Evolutionary conservation across 2,113 vertebrate species (phyloP), one percentile per base, ranked within the genome.

Genomic region (Tachycineta bicolor): DNA sequence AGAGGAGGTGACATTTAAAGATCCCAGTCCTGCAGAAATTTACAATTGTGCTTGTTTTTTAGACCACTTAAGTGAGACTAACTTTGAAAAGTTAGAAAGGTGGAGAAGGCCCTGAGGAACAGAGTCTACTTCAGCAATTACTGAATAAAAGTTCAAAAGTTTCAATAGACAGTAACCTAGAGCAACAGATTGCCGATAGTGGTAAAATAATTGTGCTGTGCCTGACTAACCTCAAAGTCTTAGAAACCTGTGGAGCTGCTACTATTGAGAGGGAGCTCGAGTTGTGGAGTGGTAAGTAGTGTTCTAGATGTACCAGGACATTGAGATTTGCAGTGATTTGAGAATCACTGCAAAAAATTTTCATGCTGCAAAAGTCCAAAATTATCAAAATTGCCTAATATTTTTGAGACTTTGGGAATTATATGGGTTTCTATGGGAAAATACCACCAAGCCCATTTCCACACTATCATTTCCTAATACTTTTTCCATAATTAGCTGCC

Each of bases 1-100:
- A 74, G 46, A 78, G 55, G 14, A 83, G 31, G 55, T 90, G 90
- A 73, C 82, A 90, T 90, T 94, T 96, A 80, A 83, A 80, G 76
- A 80, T 77, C 71, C 18, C 52, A 90, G 71, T 86, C 43, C 85
- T 63, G 39, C 59, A 96, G 59, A 92, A 86, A 90, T 85, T 88
- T 93, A 89, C 53, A 46, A 22, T 73, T 91, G 46, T 55, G 10
- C 59, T 91, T 95, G 47, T 63, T 82, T 91, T 83, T 75, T 13
- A 41, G n/a, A 71, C 46, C 23, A 75, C 74, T 83, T 93, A 70
- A 77, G 52, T 88, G 71, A 86, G n/a, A 94, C 79, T 88, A 69
- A 69, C 39, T 85, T 91, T 26, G 29, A 75, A 37, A 90, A 92
- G 19, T 86, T 88, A 78, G 53, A 84, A 85, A 87, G 23, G 37